Evolutionary conservation across 2,113 vertebrate species (phyloP), one percentile per base, ranked within the genome.

Genomic region (Chamaetylas fuelleborni): DNA sequence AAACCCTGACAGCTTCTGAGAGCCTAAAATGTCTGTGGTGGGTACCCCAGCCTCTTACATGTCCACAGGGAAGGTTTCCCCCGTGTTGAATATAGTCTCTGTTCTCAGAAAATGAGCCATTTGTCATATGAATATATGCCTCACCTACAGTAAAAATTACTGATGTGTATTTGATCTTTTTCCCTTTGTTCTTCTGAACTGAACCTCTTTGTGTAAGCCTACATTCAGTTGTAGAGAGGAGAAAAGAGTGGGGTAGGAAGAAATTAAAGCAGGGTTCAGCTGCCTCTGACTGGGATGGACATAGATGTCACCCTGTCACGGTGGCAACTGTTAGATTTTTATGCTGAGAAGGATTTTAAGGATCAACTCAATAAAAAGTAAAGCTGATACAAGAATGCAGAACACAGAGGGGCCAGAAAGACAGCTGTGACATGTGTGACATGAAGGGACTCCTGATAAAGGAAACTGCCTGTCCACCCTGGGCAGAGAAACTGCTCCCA

Each of bases 321-420:
- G 79, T 78, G 88, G 20, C 76, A 92, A 88, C 91, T 93, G 90
- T 69, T 82, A 31, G 45, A 33, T 86, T 83, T 88, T 88, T 88
- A 15, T 12, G 29, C 51, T 58, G 58, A 73, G 54, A 65, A 80
- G 86, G 79, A 88, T 77, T 92, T 93, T 65, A 83, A 77, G 71
- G 78, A 83, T 90, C 82, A 90, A 12, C 29, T 65, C 78, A 86
- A 66, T 14, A 81, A 78, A 92, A 96, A 62, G 62, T 58, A 77
- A 65, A 95, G 67, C 50, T 0, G 0, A 70, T 38, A 61, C 12
- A 11, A 60, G 58, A 90, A 93, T 81, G 69, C 47, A 81, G 84
- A 81, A 57, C 64, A 38, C 0, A 66, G 43, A 81, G 25, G 25
- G 71, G 20, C 16, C 67, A 54, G 71, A 61, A 80, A 61, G 79